A percentile compares a stretch with the other conserved stretches of the same genome.
Conservation (phyloP, 2,888 invertebrate species). For the Sesamia inferens region DNA sequence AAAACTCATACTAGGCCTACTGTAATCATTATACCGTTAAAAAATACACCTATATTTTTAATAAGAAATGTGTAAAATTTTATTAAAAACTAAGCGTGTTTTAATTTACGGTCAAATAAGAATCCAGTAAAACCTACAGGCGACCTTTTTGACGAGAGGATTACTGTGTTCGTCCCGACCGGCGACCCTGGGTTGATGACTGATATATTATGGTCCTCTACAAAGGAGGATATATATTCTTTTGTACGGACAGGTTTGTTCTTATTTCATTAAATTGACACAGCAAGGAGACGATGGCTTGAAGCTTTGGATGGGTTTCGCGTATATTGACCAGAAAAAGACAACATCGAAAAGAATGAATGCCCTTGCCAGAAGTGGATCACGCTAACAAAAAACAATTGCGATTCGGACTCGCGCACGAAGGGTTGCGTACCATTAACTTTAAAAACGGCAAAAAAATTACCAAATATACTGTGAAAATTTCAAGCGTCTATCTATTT, state of each 20-base stretch:
- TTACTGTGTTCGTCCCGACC: conserved; percentile 15
- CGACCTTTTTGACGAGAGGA: conserved; percentile 40
- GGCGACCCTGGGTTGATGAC: conserved; percentile 1
- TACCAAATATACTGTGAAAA: too few relatives aligned
- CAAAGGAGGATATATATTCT: neutral
- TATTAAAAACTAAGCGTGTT: conserved; percentile 38
- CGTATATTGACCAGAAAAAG: neutral
- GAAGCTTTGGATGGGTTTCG: neutral
- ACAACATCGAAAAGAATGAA: neutral
- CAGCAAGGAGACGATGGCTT: neutral
- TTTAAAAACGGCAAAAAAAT: too few relatives aligned
- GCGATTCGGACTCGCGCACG: too few relatives aligned
- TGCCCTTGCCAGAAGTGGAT: neutral
- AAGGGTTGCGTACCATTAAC: too few relatives aligned
- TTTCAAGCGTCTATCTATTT: too few relatives aligned
- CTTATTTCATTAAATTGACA: neutral
- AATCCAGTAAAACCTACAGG: conserved; percentile 43
- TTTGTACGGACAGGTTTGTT: neutral
- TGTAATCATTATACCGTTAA: conserved; percentile 15
- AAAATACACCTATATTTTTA: conserved; percentile 29
- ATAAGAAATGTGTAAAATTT: conserved; percentile 48
- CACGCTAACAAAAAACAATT: neutral
- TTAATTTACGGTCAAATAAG: conserved; percentile 53
- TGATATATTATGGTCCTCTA: conserved; percentile 14
- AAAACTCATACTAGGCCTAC: too few relatives aligned